Conservation (phyloP, 2,797 vertebrate species). For the Craterocephalus amniculus region DNA sequence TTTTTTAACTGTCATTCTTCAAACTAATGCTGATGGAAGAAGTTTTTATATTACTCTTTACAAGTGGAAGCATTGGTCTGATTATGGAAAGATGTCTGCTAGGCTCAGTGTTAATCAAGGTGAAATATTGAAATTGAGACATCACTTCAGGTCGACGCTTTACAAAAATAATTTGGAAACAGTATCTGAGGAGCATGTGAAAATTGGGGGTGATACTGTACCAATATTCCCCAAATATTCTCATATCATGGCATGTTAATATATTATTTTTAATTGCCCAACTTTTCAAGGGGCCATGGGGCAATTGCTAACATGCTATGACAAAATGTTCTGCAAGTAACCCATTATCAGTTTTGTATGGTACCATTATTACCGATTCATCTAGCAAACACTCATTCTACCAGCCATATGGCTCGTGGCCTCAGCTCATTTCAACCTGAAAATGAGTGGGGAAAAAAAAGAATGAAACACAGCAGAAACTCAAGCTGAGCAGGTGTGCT, state of each 20-base stretch:
- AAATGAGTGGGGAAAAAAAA: slow-evolving; percentile 29
- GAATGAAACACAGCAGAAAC: slow-evolving; percentile 46
- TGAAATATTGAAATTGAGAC: background rate
- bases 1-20: no score
- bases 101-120: slow-evolving; percentile 1
- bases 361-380: slow-evolving; percentile 22
- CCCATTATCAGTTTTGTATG: background rate
- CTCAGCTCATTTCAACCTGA: slow-evolving; percentile 29
- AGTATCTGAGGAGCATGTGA: no score
- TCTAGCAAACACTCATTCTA: slow-evolving; percentile 43
- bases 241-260: no score
- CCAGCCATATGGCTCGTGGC: slow-evolving; percentile 44
- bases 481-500: slow-evolving; percentile 68
- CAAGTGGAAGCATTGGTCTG: no score
- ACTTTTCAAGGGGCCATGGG: no score
- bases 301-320: background rate
- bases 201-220: no score
- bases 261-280: no score
- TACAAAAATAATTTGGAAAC: no score
- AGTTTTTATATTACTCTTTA: no score
- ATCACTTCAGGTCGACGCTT: background rate
- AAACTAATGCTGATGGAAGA: no score
- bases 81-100: no score
- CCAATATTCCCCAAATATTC: no score
- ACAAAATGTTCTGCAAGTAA: background rate